These are phyloP conservation scores for Trematomus loennbergii DNA, from an alignment of 2,113 vertebrate species.

Conservation along the genomic window DNA sequence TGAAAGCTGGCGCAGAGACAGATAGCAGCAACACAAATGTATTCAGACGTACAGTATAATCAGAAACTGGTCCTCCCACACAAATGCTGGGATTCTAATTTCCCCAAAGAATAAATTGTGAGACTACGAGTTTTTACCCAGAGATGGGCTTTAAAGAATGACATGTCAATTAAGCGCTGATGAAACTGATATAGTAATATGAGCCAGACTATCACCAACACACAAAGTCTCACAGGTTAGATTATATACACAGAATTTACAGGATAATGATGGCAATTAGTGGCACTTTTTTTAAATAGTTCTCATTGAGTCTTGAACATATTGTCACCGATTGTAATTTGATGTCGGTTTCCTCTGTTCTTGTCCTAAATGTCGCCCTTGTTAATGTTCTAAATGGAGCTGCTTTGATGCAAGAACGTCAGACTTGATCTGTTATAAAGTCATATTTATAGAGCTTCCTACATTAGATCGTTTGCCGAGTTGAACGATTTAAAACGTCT, in stretches of 20 bases:
- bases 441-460: background rate
- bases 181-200: background rate
- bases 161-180: background rate
- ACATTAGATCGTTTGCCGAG: background rate
- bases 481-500: background rate
- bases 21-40: slow-evolving; percentile 15
- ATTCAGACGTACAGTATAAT: slow-evolving; percentile 40
- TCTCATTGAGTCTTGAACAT: background rate
- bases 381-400: too few species aligned
- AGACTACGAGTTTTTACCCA: background rate
- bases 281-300: background rate
- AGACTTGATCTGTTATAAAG: too few species aligned
- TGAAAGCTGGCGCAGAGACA: slow-evolving; percentile 53
- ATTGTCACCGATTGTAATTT: too few species aligned
- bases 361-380: too few species aligned
- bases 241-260: background rate
- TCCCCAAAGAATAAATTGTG: background rate
- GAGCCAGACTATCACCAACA: background rate
- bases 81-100: background rate
- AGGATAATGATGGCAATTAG: background rate
- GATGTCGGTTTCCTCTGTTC: too few species aligned
- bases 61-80: slow-evolving; percentile 10
- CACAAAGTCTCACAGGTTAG: background rate
- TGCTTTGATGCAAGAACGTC: too few species aligned
- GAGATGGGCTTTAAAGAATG: slow-evolving; percentile 4